Evolutionary conservation across 2,888 invertebrate genomes (phyloP).

Genomic region (Rotaria magnacalcarata): DNA sequence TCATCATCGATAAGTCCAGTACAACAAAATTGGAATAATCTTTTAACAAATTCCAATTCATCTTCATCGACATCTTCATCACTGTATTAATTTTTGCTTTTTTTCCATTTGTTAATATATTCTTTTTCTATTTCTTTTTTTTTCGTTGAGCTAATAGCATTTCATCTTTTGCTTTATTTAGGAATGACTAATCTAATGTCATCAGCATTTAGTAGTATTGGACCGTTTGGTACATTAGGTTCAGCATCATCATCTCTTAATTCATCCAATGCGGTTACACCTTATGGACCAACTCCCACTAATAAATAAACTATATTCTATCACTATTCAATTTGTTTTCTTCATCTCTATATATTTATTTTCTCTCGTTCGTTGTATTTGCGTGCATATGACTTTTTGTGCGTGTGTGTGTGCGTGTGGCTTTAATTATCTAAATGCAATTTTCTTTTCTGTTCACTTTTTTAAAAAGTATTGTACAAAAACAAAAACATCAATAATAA

Average conservation of each 20-base stretch:
- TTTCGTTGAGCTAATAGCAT: no score
- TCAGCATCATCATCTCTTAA: conserved; percentile 13
- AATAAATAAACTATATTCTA: not conserved
- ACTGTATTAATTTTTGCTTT: not conserved
- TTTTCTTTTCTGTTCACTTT: conserved; percentile 5
- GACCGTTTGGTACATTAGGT: conserved; percentile 39
- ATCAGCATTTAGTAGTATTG: conserved; percentile 45
- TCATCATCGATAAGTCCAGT: not conserved
- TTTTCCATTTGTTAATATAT: no score
- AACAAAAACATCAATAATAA: not conserved
- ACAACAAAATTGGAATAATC: not conserved
- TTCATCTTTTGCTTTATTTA: not conserved
- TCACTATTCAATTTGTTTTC: not conserved
- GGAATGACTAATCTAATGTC: conserved; percentile 46
- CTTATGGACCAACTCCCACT: not conserved
- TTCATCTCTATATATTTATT: not conserved
- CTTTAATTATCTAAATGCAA: conserved; percentile 10
- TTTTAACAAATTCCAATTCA: not conserved
- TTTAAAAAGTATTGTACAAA: conserved; percentile 26
- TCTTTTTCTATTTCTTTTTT: no score
- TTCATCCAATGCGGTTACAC: not conserved
- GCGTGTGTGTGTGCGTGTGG: not conserved
- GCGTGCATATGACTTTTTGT: not conserved
- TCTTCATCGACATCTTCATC: not conserved
- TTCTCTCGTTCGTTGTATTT: not conserved